Conservation (phyloP, 92 coral and sea anemone genomes). For the Hydrozoanthus gracilis region DNA sequence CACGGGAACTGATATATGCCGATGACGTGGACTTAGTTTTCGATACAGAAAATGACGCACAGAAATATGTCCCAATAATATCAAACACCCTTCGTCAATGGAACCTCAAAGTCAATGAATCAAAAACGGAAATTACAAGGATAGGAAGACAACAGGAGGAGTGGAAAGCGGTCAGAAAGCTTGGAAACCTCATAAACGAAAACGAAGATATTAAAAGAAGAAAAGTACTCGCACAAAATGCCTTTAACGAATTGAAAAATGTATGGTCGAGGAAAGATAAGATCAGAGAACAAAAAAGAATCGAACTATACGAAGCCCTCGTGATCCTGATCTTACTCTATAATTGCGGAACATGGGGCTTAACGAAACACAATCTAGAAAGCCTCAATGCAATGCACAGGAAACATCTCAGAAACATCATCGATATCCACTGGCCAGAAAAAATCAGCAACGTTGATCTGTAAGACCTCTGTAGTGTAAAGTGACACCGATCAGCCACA, state of each 20-base stretch:
- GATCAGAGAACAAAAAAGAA: not conserved
- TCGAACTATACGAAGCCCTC: not conserved
- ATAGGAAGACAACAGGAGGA: not conserved
- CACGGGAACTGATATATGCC: not conserved
- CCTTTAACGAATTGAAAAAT: not conserved
- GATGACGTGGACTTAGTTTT: not conserved
- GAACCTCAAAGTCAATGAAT: not conserved
- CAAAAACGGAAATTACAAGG: not conserved
- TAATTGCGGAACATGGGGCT: not conserved
- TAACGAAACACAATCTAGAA: not conserved
- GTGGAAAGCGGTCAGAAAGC: not conserved
- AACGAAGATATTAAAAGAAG: not conserved
- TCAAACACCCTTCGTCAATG: not conserved
- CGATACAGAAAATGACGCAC: not conserved
- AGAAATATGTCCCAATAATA: not conserved
- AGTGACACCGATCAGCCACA: not conserved
- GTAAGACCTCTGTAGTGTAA: constrained; percentile 2
- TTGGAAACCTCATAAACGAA: not conserved
- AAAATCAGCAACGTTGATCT: not conserved
- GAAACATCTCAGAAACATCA: not conserved
- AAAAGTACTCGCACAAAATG: not conserved
- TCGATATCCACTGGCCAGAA: not conserved
- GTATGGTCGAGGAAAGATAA: not conserved
- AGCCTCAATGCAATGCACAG: not conserved
- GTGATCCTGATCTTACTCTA: not conserved